Base-by-base conservation (phyloP, 2,888 invertebrate species). In the Brachypterus glaber region DNA sequence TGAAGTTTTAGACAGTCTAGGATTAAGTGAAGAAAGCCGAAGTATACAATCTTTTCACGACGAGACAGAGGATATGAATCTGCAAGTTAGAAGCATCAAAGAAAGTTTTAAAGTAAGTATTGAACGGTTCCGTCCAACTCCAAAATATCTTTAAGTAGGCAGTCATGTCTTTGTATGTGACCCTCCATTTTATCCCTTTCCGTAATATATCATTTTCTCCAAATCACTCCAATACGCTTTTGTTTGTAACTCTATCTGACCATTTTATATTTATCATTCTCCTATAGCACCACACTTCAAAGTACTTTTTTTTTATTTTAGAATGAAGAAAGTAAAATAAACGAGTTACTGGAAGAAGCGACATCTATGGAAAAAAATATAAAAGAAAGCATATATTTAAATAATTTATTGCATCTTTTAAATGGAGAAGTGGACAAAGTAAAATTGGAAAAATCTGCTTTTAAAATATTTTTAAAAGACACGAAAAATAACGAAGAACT, bases 391-490 rank as follows among this genome's bases (percentile, higher is more conserved):
- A 65, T 67, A 21, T 74, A 69, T 59, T 61, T 76, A 35, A 71
- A 75, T 50, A 72, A 75, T 49, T 66, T 75, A 42, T 65, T 76
- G 43, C 67, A 71, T 37, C 59, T 75, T 35, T 59, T 76, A 47
- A 63, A 67, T 1, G 74, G 74, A 0, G 66, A 74, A 54, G 57
- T 71, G 11, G 62, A 65, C 25, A 54, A 57, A 45, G 53, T 60
- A 4, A 52, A 51, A 41, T 46, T 50, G 12, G 55, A 52, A 42
- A 52, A 53, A 35, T 53, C 56, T 44, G 62, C 63, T 1, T 55
- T 35, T 43, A 49, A 32, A 36, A 39, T 4, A 30, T 33, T 26
- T 17, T 12, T 34, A 8, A 16, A 17, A 3, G 11, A 3, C 17
- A 17, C 9, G 17, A 9, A 16, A 5, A 11, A 12, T 12, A 14